Conservation (phyloP, 2,797 vertebrate species). For the Hippocampus kuda region DNA sequence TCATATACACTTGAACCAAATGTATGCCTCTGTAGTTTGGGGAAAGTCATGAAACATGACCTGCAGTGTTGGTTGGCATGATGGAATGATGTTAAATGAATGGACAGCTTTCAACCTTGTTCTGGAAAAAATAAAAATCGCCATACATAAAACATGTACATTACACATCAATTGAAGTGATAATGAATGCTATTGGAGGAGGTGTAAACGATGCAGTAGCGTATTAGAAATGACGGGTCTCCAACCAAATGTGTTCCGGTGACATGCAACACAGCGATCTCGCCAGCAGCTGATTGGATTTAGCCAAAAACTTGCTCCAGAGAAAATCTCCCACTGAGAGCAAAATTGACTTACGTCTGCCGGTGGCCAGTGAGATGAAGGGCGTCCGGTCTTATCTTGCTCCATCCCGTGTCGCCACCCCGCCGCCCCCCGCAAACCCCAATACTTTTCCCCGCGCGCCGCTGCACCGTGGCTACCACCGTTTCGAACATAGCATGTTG, state of each 20-base stretch:
- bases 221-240: conserved; percentile 56
- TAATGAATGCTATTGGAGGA: conserved; percentile 49
- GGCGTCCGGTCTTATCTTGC: conserved; percentile 61
- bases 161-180: conserved; percentile 42
- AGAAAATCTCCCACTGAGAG: conserved; percentile 66
- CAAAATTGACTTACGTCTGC: conserved; percentile 69
- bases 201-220: conserved; percentile 42
- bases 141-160: conserved; percentile 25
- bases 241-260: conserved; percentile 50
- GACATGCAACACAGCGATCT: conserved; percentile 65
- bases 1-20: background rate
- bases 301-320: conserved; percentile 60
- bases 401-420: conserved; percentile 56
- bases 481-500: conserved; percentile 52
- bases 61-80: conserved; percentile 4
- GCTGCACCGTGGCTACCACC: conserved; percentile 32
- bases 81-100: background rate
- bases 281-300: conserved; percentile 70
- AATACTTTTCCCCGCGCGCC: conserved; percentile 52
- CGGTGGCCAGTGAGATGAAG: conserved; percentile 64
- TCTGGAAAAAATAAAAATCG: too few species aligned
- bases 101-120: too few species aligned
- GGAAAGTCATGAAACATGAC: conserved; percentile 43
- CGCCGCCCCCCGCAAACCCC: conserved; percentile 45
- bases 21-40: background rate